Conservation (phyloP, 2,888 invertebrate species). For the Seladonia tumulorum region DNA sequence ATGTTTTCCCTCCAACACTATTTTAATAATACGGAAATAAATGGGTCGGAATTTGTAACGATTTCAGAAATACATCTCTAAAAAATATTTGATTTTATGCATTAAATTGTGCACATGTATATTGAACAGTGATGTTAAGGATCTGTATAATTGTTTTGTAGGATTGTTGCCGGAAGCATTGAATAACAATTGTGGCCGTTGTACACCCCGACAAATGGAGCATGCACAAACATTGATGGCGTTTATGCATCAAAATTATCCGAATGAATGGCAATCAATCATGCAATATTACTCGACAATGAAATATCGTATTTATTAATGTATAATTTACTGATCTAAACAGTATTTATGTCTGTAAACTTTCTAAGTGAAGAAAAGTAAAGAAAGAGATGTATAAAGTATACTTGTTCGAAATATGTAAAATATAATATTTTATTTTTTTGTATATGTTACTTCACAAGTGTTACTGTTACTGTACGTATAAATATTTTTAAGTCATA, state of each 20-base stretch:
- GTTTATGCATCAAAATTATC: slow-evolving; percentile 86
- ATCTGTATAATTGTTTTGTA: slow-evolving; percentile 65
- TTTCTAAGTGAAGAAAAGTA: too few relatives aligned
- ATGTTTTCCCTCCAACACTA: too few relatives aligned
- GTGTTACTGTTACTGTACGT: too few relatives aligned
- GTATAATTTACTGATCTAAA: background rate
- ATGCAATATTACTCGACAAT: slow-evolving; percentile 17
- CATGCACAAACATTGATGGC: slow-evolving; percentile 85
- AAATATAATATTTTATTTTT: too few relatives aligned
- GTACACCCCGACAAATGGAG: slow-evolving; percentile 84
- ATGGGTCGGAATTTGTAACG: background rate
- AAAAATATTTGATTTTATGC: background rate
- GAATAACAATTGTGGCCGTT: slow-evolving; percentile 85
- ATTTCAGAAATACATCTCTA: background rate
- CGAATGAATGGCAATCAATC: slow-evolving; percentile 85
- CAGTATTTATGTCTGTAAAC: background rate
- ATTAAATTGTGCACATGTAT: background rate
- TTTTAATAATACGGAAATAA: too few relatives aligned
- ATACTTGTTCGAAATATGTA: too few relatives aligned
- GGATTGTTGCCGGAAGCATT: slow-evolving; percentile 86
- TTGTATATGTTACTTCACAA: too few relatives aligned
- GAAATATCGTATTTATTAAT: background rate
- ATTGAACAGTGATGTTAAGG: background rate
- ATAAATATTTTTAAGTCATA: too few relatives aligned
- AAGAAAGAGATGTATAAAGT: too few relatives aligned